Base-by-base conservation (phyloP, 2,797 vertebrate genomes). In the Parambassis ranga region DNA sequence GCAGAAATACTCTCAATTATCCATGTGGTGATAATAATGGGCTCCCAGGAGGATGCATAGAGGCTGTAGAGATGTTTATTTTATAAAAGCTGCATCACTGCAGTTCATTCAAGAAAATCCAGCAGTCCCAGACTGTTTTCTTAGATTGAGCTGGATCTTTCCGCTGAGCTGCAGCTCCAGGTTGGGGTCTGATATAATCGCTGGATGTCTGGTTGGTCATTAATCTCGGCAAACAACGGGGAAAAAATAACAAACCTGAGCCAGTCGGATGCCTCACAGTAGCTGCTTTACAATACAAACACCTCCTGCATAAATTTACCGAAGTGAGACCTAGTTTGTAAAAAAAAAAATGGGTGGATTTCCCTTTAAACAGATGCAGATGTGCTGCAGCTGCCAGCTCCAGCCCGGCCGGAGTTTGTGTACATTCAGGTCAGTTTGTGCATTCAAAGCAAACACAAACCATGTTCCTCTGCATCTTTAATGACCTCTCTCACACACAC, bases 391-490 rank as follows among this genome's bases (percentile, higher is more conserved):
- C 69, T 74, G 71, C 65, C 72, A 51, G 65, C 36, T n/a, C 58
- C 0, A 39, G 70, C 52, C 9, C 11, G 39, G 69, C 64, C 52
- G 56, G 4, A 18, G 30, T 73, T 69, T 79, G 70, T 70, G 74
- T 82, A n/a, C n/a, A 85, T 83, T 79, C 80, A 82, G 85, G 82
- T 83, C 82, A 85, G 77, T 76, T 67, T 85, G 76, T 70, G 73
- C 77, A 82, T 82, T 74, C 72, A 87, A 81, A 82, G 76, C 75
- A 86, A 85, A 87, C 73, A 83, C 73, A 84, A 71, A 65, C 72
- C 72, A 32, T 75, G 85, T 81, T 85, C 49, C 78, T 75, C 77
- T 77, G 81, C 84, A 87, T 86, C 78, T 80, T 82, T 83, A 90
- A 86, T 85, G 79, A 78, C 71, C 76, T 18, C 64, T 38, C 52